These are phyloP conservation scores for Nothobranchius kuhntae DNA, from an alignment of 2,113 vertebrate species.

Conservation along the genomic window DNA sequence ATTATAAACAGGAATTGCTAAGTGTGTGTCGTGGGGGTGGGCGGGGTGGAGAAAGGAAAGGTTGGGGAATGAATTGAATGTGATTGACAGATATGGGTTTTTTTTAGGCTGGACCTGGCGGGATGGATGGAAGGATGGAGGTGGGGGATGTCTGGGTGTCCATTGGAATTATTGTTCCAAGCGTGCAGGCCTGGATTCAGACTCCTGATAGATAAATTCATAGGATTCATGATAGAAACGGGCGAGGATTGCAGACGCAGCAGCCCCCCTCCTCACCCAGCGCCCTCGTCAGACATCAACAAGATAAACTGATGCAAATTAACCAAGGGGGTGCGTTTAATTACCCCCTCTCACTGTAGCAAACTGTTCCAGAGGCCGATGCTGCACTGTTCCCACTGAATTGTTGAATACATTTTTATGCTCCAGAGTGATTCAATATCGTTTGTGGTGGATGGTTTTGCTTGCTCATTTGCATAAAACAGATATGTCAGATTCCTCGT, in stretches of 20 bases:
- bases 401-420: conserved; percentile 44
- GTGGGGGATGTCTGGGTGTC: conserved; percentile 69
- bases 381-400: conserved; percentile 4
- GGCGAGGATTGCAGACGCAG: conserved; percentile 67
- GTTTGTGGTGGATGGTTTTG: conserved; percentile 29
- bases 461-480: conserved; percentile 56
- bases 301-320: conserved; percentile 49
- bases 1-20: conserved; percentile 69
- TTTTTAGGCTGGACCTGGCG: conserved; percentile 69
- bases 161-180: conserved; percentile 75
- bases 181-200: conserved; percentile 65
- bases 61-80: conserved; percentile 74
- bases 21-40: conserved; percentile 75
- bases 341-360: background rate
- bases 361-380: background rate
- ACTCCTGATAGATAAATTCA: conserved; percentile 57
- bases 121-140: conserved; percentile 43
- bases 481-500: conserved; percentile 7
- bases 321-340: conserved; percentile 19
- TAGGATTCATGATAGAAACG: conserved; percentile 50
- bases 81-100: conserved; percentile 79
- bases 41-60: conserved; percentile 75
- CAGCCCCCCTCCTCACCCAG: conserved; percentile 36
- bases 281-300: conserved; percentile 64
- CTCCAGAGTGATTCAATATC: background rate